Conservation (phyloP, 2,797 vertebrate species). For the Manis pentadactyla region DNA sequence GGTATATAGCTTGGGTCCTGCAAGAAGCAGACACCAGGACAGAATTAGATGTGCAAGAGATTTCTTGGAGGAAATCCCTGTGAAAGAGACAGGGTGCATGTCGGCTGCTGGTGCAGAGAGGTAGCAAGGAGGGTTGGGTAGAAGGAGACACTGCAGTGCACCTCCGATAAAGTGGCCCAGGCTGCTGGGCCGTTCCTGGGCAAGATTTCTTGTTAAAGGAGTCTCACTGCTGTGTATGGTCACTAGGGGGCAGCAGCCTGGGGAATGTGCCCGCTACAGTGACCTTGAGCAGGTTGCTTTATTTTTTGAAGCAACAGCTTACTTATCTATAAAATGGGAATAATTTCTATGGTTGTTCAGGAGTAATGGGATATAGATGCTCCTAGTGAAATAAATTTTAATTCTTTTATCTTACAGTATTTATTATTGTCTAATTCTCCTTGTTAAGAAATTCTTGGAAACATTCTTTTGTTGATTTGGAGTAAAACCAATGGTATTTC, state of each 20-base stretch:
- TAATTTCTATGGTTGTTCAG: background rate
- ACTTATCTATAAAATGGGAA: background rate
- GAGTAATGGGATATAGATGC: background rate
- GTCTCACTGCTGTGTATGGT: background rate
- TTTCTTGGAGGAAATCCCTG: background rate
- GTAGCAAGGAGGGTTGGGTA: background rate
- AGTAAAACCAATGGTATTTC: constrained; percentile 79
- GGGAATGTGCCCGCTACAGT: background rate
- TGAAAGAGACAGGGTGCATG: background rate
- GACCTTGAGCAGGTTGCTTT: background rate
- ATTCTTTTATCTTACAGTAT: background rate
- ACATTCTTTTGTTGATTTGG: background rate
- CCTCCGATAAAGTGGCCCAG: background rate
- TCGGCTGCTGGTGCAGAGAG: background rate
- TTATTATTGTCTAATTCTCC: background rate
- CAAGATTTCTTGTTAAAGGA: rapidly evolving
- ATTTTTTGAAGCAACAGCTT: background rate
- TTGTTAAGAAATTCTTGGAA: constrained; percentile 43
- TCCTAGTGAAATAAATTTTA: background rate
- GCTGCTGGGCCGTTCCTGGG: background rate
- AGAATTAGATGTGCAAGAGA: background rate
- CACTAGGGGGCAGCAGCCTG: background rate
- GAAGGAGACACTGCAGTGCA: background rate
- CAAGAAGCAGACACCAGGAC: background rate
- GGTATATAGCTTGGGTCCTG: background rate